A percentile compares a stretch with the other conserved stretches of the same genome.
phyloP scores from a whole-genome alignment of 2,888 invertebrate genomes.

The Hirudinaria manillensis region DNA sequence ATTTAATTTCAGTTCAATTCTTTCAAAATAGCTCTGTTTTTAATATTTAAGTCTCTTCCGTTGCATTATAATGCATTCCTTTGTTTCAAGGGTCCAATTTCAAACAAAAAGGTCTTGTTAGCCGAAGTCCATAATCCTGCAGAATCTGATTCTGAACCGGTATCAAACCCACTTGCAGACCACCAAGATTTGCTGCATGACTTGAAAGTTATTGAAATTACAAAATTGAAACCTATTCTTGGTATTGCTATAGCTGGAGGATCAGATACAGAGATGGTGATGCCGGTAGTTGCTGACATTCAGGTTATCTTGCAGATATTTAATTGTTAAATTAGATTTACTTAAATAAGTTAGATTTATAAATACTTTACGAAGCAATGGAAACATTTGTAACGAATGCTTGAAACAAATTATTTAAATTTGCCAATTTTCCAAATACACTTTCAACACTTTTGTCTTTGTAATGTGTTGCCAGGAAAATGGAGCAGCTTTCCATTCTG shows the following conservation, averaged over 20 bases:
- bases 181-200: background rate
- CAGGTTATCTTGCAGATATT: slow-evolving; percentile 62
- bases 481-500: slow-evolving; percentile 85
- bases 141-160: too few species aligned
- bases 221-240: slow-evolving; percentile 78
- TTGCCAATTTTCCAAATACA: background rate
- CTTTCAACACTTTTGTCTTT: slow-evolving; percentile 23
- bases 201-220: background rate
- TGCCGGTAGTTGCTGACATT: slow-evolving; percentile 90
- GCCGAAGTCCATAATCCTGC: too few species aligned
- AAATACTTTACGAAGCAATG: too few species aligned
- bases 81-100: too few species aligned
- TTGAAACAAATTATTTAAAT: background rate
- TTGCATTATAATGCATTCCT: too few species aligned
- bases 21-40: too few species aligned
- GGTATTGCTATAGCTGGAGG: slow-evolving; percentile 97
- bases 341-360: background rate
- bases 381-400: too few species aligned
- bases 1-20: too few species aligned
- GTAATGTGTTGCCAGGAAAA: slow-evolving; percentile 66
- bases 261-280: slow-evolving; percentile 85
- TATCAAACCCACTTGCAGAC: background rate
- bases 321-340: background rate
- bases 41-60: too few species aligned
- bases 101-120: too few species aligned